These are phyloP conservation scores for Lipophrys pholis DNA, from an alignment of 2,113 vertebrate genomes.

Conservation along the genomic window DNA sequence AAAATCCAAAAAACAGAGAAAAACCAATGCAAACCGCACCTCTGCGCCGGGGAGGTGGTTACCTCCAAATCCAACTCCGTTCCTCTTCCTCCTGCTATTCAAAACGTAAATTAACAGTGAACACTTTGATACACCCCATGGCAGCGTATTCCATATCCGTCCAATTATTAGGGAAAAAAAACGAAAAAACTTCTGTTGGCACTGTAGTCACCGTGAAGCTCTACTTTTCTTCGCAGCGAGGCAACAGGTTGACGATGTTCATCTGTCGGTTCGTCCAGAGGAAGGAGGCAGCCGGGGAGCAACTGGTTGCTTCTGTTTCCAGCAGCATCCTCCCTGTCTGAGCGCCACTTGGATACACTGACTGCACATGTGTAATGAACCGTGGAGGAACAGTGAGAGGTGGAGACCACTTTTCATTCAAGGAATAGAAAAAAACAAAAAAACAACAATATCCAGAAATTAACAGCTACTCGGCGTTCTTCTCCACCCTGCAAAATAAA, in stretches of 20 bases:
- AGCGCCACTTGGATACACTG: conserved; percentile 62
- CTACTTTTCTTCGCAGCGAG: conserved; percentile 52
- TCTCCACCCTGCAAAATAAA: background rate
- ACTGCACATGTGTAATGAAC: conserved; percentile 34
- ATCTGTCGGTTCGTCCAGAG: conserved; percentile 50
- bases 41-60: conserved; percentile 50
- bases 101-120: conserved; percentile 41
- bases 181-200: conserved; percentile 6
- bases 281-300: conserved; percentile 72
- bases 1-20: too few relatives aligned
- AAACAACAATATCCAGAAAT: background rate
- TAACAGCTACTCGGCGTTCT: background rate
- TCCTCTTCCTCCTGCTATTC: conserved; percentile 57
- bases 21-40: conserved; percentile 25
- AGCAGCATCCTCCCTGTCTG: conserved; percentile 64
- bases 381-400: conserved; percentile 16
- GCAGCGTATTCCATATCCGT: conserved; percentile 28
- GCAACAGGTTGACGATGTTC: conserved; percentile 76
- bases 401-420: background rate
- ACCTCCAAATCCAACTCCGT: conserved; percentile 52
- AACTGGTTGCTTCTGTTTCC: conserved; percentile 76
- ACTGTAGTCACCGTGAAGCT: conserved; percentile 19
- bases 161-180: conserved; percentile 8
- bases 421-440: background rate
- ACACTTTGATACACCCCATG: conserved; percentile 57